phyloP scores from a whole-genome alignment of 2,888 invertebrate species.

The Mallateleia sp. region DNA sequence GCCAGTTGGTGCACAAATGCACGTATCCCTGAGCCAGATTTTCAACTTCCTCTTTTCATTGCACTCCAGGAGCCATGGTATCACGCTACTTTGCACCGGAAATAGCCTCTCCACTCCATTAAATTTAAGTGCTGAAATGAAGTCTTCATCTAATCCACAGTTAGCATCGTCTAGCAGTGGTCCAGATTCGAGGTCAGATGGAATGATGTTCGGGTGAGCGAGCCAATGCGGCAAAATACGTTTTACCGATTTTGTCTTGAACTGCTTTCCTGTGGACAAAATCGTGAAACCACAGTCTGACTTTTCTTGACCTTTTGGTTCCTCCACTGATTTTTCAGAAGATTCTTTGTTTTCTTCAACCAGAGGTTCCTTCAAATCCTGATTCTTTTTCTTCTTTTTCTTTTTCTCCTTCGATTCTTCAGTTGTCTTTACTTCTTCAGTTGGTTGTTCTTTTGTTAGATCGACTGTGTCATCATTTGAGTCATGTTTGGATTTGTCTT shows the following conservation, averaged over 20 bases:
- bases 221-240: constrained; percentile 97
- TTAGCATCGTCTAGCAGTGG: constrained; percentile 87
- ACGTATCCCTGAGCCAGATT: constrained; percentile 95
- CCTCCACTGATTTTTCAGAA: constrained; percentile 25
- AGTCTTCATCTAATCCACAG: constrained; percentile 91
- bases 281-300: constrained; percentile 84
- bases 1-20: constrained; percentile 99
- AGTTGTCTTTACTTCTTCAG: too few species aligned
- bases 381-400: background rate
- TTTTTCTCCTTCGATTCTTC: too few species aligned
- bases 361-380: too few species aligned
- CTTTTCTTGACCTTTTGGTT: constrained; percentile 7
- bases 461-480: too few species aligned
- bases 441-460: too few species aligned
- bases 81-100: constrained; percentile 95
- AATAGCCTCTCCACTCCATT: constrained; percentile 95
- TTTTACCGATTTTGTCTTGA: constrained; percentile 90
- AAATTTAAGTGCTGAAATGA: constrained; percentile 92
- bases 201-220: constrained; percentile 94
- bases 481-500: too few species aligned
- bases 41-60: constrained; percentile 91
- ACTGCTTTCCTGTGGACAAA: constrained; percentile 88
- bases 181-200: constrained; percentile 92
- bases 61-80: constrained; percentile 94
- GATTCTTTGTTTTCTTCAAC: constrained; percentile 24